Conservation (phyloP, 2,113 vertebrate species). For the Genyomyrus donnyi region DNA sequence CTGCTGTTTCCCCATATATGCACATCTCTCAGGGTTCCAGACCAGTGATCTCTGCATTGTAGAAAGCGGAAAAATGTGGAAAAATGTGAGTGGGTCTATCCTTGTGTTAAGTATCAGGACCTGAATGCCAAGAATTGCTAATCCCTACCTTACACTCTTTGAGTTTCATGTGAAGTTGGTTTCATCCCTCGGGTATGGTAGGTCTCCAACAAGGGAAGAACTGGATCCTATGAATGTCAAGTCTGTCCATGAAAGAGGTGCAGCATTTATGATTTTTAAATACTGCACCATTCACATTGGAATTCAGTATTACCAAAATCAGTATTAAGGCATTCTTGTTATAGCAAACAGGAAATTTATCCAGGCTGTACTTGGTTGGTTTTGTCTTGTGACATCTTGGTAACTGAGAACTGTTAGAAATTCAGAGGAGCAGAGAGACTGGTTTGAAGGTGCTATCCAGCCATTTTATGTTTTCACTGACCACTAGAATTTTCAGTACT, state of each 20-base stretch:
- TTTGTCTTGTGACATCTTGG: not conserved
- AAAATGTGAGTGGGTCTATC: not conserved
- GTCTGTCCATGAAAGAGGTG: not conserved
- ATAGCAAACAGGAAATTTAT: too few species aligned
- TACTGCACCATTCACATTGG: not conserved
- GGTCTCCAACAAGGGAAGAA: not conserved
- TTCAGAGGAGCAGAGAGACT: not conserved
- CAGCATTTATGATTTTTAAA: not conserved
- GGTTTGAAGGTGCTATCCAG: not conserved
- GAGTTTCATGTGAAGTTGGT: not conserved
- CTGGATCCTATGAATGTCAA: not conserved
- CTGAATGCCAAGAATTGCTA: not conserved
- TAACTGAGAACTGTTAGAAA: not conserved
- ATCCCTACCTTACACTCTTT: not conserved
- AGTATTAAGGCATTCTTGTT: not conserved
- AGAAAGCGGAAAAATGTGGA: not conserved
- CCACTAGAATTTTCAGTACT: not conserved
- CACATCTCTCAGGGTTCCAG: not conserved
- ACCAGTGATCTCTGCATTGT: not conserved
- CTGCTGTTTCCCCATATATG: not conserved
- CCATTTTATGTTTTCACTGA: not conserved
- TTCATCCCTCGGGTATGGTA: not conserved
- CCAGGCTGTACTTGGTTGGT: not conserved
- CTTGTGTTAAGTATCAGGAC: not conserved
- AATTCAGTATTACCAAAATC: not conserved